These are phyloP conservation scores for Neoitamus cyanurus DNA, from an alignment of 2,888 invertebrate genomes.

Conservation along the genomic window DNA sequence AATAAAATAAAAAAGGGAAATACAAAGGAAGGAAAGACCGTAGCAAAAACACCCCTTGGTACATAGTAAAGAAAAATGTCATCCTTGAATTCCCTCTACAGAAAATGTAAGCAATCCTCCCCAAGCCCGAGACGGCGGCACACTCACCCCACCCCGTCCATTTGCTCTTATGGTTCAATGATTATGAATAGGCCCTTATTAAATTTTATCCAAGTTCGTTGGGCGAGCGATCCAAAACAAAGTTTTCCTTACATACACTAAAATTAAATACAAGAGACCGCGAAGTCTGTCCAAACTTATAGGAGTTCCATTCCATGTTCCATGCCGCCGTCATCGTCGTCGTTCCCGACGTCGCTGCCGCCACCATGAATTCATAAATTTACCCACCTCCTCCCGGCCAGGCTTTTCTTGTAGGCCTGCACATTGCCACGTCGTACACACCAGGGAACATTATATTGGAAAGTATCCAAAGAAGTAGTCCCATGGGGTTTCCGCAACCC, in stretches of 20 bases:
- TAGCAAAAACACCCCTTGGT: background rate
- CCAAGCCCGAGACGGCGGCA: background rate
- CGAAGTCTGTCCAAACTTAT: slow-evolving; percentile 36
- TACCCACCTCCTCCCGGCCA: background rate
- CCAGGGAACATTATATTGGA: slow-evolving; percentile 30
- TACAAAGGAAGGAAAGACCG: background rate
- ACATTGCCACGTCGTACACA: background rate
- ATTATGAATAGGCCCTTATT: slow-evolving; percentile 48
- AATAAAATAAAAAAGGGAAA: background rate
- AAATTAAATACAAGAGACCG: slow-evolving; percentile 44
- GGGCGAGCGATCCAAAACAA: background rate
- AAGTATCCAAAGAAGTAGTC: slow-evolving; percentile 38
- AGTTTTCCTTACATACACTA: slow-evolving; percentile 14
- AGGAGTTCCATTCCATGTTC: background rate
- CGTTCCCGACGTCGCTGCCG: background rate
- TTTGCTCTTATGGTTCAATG: slow-evolving; percentile 41
- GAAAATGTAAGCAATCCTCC: slow-evolving; percentile 8
- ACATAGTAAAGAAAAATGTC: background rate
- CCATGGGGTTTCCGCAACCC: slow-evolving; percentile 18
- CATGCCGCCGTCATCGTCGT: background rate
- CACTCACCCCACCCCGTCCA: background rate
- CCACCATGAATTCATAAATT: background rate
- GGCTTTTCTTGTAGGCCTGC: slow-evolving; percentile 14
- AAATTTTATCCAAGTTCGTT: slow-evolving; percentile 32
- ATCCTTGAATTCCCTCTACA: background rate